Evolutionary conservation across 2,888 invertebrate species (phyloP).

Genomic region (Aphodius granarius): DNA sequence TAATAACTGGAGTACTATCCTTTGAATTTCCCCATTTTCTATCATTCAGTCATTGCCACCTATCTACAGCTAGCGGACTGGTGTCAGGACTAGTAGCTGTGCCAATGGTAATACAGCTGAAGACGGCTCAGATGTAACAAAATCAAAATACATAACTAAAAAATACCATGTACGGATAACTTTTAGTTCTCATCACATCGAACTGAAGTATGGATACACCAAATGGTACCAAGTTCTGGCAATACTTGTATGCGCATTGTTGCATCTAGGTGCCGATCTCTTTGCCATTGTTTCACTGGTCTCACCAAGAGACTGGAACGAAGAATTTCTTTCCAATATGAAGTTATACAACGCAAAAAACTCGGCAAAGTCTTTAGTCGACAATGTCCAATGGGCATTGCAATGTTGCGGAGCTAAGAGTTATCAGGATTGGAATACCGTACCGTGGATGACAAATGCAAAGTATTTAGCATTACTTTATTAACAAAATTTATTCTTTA

Average conservation of each 20-base stretch:
- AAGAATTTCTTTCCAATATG: slow-evolving; percentile 24
- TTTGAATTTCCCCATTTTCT: slow-evolving; percentile 37
- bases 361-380: slow-evolving; percentile 37
- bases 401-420: slow-evolving; percentile 42
- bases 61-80: slow-evolving; percentile 36
- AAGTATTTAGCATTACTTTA: slow-evolving; percentile 16
- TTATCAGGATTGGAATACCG: slow-evolving; percentile 39
- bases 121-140: slow-evolving; percentile 36
- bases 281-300: slow-evolving; percentile 26
- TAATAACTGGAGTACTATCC: slow-evolving; percentile 53
- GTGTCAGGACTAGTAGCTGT: slow-evolving; percentile 38
- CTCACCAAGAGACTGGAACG: slow-evolving; percentile 17
- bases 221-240: slow-evolving; percentile 40
- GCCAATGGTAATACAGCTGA: slow-evolving; percentile 38
- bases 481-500: not conserved
- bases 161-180: not conserved
- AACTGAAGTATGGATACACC: slow-evolving; percentile 37
- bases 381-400: slow-evolving; percentile 40
- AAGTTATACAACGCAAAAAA: slow-evolving; percentile 18
- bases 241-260: slow-evolving; percentile 31
- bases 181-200: slow-evolving; percentile 35
- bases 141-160: not conserved
- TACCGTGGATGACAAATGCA: slow-evolving; percentile 33
- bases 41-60: slow-evolving; percentile 33
- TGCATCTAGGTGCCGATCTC: slow-evolving; percentile 30